phyloP scores from a whole-genome alignment of 2,888 invertebrate genomes.

The Julus scanicus region DNA sequence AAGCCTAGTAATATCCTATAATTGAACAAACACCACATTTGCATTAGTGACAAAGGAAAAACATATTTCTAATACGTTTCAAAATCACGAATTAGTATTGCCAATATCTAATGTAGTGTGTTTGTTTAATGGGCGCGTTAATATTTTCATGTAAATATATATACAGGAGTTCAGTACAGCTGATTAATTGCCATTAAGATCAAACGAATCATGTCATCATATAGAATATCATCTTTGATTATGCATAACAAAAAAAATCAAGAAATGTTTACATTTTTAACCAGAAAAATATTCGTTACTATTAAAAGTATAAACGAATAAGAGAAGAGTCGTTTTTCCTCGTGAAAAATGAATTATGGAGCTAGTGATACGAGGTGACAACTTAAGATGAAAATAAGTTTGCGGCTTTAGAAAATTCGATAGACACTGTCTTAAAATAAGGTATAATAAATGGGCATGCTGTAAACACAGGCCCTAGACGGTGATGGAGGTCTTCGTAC shows the following conservation, averaged over 20 bases:
- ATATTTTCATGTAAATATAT: neutral
- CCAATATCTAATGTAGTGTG: neutral
- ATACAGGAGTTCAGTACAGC: neutral
- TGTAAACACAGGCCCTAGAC: constrained; percentile 17
- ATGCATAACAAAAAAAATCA: neutral
- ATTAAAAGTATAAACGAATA: neutral
- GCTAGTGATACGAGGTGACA: constrained; percentile 46
- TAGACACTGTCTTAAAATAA: constrained; percentile 45
- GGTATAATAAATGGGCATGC: constrained; percentile 39
- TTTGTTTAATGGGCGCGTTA: neutral
- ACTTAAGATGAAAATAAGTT: constrained; percentile 49
- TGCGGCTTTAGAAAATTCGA: constrained; percentile 43
- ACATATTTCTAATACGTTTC: neutral
- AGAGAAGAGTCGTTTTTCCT: neutral
- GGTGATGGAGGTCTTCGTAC: constrained; percentile 2
- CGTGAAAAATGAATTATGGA: constrained; percentile 46
- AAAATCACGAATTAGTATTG: neutral
- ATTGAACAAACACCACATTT: constrained; percentile 26
- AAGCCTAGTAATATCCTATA: neutral
- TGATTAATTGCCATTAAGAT: neutral
- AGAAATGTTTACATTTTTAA: neutral
- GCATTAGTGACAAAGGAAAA: constrained; percentile 11
- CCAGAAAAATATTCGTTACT: neutral
- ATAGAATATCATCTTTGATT: no score
- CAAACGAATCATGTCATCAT: neutral